Evolutionary conservation across 2,797 vertebrate genomes (phyloP), one percentile per base, ranked within the genome.

Genomic region (Lagocephalus sceleratus): DNA sequence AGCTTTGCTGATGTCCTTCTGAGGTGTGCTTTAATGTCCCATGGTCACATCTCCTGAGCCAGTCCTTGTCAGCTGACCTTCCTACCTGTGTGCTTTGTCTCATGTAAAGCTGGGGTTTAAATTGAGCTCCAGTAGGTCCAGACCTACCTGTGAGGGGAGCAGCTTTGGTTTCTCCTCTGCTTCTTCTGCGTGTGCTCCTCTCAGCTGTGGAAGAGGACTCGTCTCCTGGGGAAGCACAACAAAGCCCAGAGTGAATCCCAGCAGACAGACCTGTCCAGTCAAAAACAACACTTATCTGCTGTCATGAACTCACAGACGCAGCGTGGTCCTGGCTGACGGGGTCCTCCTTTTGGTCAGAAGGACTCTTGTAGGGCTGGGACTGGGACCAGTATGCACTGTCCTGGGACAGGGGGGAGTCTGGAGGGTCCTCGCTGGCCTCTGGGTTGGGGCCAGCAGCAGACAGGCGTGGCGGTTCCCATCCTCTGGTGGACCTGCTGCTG

Each of bases 311-410:
- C 76, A 87, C 87, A 9, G 17, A 38, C 2, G 15, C 32, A 20
- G 48, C 43, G 2, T 66, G 62, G 14, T 60, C 50, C 15, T 49
- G 44, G 19, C 16, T 7, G 23, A 51, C 1, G 61, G 43, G 17
- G 52, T 19, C 20, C 20, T 40, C 79, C 70, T 10, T 78, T 67
- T 19, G 8, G 22, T 58, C 21, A 48, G 26, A 49, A 53, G 80
- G 57, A 17, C 32, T 29, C 47, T 58, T 49, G 40, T 10, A 54
- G 32, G 76, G 63, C 58, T 89, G 88, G 1, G 90, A 90, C 56
- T 90, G 89, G 4, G 90, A 91, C 35, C 84, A 79, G 73, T 88
- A 80, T 2, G 69, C 76, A 6, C 87, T 87, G 60, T 90, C 77
- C 63, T 91, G 86, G 71, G 90, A 88, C 0, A 76, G 71, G 23